A percentile compares a stretch with the other conserved stretches of the same genome.
These are phyloP conservation scores for Hyppa rectilinea DNA, from an alignment of 2,888 invertebrate genomes.

Conservation along the genomic window DNA sequence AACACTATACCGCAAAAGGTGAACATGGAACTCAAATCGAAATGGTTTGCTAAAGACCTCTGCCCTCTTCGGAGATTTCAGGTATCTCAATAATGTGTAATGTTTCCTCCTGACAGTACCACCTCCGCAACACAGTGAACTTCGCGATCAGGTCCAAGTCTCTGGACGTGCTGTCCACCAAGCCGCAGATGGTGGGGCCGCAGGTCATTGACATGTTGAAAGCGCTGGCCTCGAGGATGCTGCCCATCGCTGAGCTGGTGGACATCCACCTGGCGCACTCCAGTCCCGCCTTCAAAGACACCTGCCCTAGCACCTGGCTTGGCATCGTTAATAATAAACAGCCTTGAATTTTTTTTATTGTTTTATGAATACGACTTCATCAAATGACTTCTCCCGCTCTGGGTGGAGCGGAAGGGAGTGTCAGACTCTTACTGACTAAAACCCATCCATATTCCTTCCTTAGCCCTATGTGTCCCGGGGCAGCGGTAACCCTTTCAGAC, in stretches of 20 bases:
- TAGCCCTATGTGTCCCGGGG: no score
- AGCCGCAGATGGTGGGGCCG: slow-evolving; percentile 81
- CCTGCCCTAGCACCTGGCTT: slow-evolving; percentile 83
- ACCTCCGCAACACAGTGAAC: slow-evolving; percentile 83
- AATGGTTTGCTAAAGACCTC: neutral
- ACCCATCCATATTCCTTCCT: no score
- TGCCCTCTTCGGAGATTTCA: neutral
- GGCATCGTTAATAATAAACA: slow-evolving; percentile 86
- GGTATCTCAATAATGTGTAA: neutral
- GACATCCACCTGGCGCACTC: slow-evolving; percentile 84
- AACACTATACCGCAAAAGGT: no score
- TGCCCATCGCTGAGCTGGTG: slow-evolving; percentile 82
- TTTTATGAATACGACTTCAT: no score
- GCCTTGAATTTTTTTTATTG: slow-evolving; percentile 58
- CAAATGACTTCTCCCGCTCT: no score
- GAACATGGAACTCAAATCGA: neutral
- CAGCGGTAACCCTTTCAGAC: no score
- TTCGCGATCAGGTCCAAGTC: slow-evolving; percentile 77
- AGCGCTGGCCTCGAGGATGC: slow-evolving; percentile 75
- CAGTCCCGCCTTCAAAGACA: slow-evolving; percentile 84
- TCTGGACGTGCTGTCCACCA: slow-evolving; percentile 78
- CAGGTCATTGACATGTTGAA: slow-evolving; percentile 82
- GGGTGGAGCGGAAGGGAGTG: no score
- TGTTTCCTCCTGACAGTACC: slow-evolving; percentile 72
- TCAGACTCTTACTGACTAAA: no score